phyloP scores from a whole-genome alignment of 2,888 invertebrate species.

The Abscondita cerata region DNA sequence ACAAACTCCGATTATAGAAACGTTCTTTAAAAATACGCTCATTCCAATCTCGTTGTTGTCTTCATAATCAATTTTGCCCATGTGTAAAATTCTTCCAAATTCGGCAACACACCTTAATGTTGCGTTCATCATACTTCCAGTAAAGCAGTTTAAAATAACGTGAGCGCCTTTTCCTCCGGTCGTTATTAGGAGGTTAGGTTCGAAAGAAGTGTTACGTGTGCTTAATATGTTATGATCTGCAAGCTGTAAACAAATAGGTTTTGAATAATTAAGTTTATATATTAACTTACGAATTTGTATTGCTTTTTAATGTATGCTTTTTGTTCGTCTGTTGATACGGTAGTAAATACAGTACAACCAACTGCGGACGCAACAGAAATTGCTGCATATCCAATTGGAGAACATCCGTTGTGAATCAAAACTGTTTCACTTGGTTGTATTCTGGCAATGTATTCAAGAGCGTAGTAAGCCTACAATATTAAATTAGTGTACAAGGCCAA shows the following conservation, averaged over 20 bases:
- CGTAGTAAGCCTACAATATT: constrained; percentile 56
- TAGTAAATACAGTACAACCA: constrained; percentile 68
- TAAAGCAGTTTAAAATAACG: constrained; percentile 86
- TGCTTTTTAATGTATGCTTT: constrained; percentile 49
- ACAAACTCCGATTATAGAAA: constrained; percentile 80
- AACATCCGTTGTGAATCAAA: constrained; percentile 64
- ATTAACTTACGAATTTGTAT: constrained; percentile 50
- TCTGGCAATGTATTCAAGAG: constrained; percentile 55
- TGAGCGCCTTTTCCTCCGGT: constrained; percentile 91
- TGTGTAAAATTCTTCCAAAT: constrained; percentile 79
- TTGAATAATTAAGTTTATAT: neutral
- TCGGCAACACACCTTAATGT: constrained; percentile 67
- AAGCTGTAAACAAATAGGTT: constrained; percentile 43
- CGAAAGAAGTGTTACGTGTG: constrained; percentile 74
- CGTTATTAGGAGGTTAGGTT: constrained; percentile 78
- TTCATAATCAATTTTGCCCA: constrained; percentile 83
- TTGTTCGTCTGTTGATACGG: constrained; percentile 63
- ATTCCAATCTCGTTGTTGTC: constrained; percentile 74
- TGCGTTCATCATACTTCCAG: constrained; percentile 86
- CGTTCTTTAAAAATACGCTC: constrained; percentile 76
- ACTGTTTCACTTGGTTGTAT: constrained; percentile 59
- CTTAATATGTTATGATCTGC: constrained; percentile 50
- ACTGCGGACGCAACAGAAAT: constrained; percentile 67
- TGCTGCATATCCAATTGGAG: constrained; percentile 76
- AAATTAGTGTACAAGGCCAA: constrained; percentile 6